These are phyloP conservation scores for Gallinago jamesoni DNA, from an alignment of 2,113 vertebrate genomes.

Conservation along the genomic window DNA sequence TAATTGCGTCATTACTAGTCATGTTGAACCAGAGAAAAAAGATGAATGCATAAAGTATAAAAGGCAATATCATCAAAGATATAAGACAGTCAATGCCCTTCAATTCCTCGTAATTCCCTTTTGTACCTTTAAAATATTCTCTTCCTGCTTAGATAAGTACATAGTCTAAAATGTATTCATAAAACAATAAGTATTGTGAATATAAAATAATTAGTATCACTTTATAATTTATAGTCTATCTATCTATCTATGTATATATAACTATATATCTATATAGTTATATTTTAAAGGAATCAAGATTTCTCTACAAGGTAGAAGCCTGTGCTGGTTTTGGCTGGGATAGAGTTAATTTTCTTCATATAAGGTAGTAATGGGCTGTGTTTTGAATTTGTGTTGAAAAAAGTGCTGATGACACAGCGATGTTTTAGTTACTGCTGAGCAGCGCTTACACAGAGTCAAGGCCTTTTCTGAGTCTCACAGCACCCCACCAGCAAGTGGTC, in stretches of 20 bases:
- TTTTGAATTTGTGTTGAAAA: neutral
- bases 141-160: neutral
- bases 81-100: neutral
- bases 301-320: neutral
- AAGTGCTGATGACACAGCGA: neutral
- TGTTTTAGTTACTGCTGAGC: neutral
- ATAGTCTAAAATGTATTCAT: neutral
- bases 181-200: neutral
- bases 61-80: neutral
- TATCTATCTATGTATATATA: too few relatives aligned
- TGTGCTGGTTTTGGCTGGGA: neutral
- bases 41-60: neutral
- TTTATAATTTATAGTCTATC: neutral
- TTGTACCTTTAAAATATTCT: neutral
- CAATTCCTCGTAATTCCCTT: neutral
- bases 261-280: too few relatives aligned
- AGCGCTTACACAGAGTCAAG: neutral
- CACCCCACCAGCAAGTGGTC: neutral
- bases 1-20: neutral
- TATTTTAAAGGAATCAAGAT: neutral
- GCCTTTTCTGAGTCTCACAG: neutral
- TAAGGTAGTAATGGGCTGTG: neutral
- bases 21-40: slow-evolving; percentile 1
- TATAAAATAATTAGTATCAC: neutral
- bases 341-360: neutral